Conservation (phyloP, 2,888 invertebrate species). For the Elysia crispata region DNA sequence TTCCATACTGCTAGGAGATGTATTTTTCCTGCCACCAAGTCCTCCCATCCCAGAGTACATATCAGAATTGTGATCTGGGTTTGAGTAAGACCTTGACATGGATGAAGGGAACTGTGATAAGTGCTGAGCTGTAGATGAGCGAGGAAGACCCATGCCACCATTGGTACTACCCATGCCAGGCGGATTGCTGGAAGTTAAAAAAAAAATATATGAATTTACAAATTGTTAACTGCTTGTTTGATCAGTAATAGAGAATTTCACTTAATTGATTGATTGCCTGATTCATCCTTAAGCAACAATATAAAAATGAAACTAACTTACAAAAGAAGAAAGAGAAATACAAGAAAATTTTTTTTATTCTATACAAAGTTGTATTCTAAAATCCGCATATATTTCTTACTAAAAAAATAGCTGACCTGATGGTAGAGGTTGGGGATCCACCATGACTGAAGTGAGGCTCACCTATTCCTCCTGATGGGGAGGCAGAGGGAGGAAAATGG, state of each 20-base stretch:
- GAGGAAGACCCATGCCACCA: conserved; percentile 26
- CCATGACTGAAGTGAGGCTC: conserved; percentile 40
- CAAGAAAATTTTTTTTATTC: too few relatives aligned
- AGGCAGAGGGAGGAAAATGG: conserved; percentile 39
- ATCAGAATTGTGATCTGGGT: conserved; percentile 40
- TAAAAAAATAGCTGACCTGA: conserved; percentile 1
- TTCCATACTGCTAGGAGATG: conserved; percentile 21
- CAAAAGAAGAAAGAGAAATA: too few relatives aligned
- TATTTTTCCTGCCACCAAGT: conserved; percentile 34
- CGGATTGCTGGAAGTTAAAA: neutral
- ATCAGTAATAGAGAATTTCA: too few relatives aligned
- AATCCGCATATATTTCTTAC: too few relatives aligned
- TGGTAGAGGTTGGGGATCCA: conserved; percentile 51
- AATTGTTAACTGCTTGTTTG: too few relatives aligned
- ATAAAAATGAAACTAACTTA: too few relatives aligned
- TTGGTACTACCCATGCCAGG: neutral
- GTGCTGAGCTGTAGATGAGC: conserved; percentile 41
- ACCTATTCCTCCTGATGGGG: conserved; percentile 33
- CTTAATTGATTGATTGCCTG: too few relatives aligned
- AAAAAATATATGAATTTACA: too few relatives aligned
- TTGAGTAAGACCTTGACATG: conserved; percentile 40
- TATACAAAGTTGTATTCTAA: too few relatives aligned
- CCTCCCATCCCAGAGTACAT: conserved; percentile 27
- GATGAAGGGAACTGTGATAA: conserved; percentile 44
- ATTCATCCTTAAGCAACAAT: too few relatives aligned